Evolutionary conservation across 2,113 vertebrate genomes (phyloP), one percentile per base, ranked within the genome.

Genomic region (Ramphastos sulfuratus): DNA sequence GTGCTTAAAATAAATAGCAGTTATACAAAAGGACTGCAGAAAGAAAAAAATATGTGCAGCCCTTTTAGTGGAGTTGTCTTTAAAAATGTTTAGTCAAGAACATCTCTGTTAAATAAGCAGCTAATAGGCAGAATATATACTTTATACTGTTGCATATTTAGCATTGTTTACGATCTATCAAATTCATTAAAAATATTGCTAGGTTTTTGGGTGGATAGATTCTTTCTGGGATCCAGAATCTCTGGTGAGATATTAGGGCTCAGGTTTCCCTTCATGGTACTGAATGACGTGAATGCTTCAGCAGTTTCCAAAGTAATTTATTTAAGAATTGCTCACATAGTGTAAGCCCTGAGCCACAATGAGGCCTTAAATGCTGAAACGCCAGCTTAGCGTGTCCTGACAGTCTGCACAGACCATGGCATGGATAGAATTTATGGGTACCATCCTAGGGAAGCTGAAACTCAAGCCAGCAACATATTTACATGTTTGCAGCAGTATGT

Each of bases 1-100:
- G 46, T 50, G 58, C 65, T 72, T 96, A 83, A 93, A 89, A 93
- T 77, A 82, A 92, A 93, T 67, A 85, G 55, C 75, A 74, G 61
- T 81, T 87, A 58, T 2, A 54, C 50, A 87, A 61, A 54, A 2
- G 7, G n/a, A 74, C 61, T 65, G 64, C 37, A 88, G 37, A 89
- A 87, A 42, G 85, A 74, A 39, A 76, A 37, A 87, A 74, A 35
- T 76, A 52, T 61, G 82, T 83, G 48, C 42, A 81, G 33, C 8
- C 28, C 27, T 85, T 92, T n/a, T 37, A 81, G 24, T 84, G 24
- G 18, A 77, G 89, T 30, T 28, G 7, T 85, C 56, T 82, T 37
- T 63, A 67, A 79, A 85, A 92, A 60, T 37, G 63, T 27, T 89
- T 87, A 73, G n/a, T 58, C 25, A 65, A 67, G 25, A 85, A 50